phyloP scores from a whole-genome alignment of 1,140 invertebrate genomes.

The Ditylenchus dipsaci region DNA sequence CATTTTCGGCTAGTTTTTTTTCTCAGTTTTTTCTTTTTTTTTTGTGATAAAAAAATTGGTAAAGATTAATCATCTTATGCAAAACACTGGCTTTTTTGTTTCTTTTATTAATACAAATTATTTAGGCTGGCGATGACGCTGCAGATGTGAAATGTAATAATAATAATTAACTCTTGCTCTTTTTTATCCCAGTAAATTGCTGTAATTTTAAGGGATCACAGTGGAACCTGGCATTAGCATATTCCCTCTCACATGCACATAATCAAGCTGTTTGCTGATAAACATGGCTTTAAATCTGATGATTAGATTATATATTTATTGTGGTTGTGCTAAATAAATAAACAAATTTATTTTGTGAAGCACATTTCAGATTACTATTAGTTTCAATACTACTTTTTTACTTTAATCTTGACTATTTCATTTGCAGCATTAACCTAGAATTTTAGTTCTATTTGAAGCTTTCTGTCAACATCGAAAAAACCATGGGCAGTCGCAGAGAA shows the following conservation, averaged over 20 bases:
- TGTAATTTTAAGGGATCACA: slow-evolving; percentile 20
- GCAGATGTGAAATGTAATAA: slow-evolving; percentile 25
- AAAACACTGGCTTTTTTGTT: neutral
- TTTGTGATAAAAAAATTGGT: neutral
- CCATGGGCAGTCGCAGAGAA: slow-evolving; percentile 7
- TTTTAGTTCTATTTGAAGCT: too few species aligned
- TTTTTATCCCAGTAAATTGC: too few species aligned
- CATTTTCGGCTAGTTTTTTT: neutral
- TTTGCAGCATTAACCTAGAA: too few species aligned
- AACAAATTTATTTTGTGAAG: too few species aligned
- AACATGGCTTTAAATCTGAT: slow-evolving; percentile 14
- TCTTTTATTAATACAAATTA: neutral
- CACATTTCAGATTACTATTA: too few species aligned
- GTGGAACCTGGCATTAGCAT: slow-evolving; percentile 13
- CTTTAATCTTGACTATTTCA: too few species aligned
- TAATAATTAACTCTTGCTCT: too few species aligned
- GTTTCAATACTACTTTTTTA: too few species aligned
- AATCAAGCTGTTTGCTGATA: neutral
- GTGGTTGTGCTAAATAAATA: too few species aligned
- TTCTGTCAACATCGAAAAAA: neutral
- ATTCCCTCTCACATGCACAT: neutral
- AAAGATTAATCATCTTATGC: too few species aligned
- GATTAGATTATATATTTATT: too few species aligned
- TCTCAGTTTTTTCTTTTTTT: neutral
- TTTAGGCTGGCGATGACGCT: slow-evolving; percentile 52